phyloP scores from a whole-genome alignment of 1,140 invertebrate genomes.

The Pseudomyrmex cubaensis region DNA sequence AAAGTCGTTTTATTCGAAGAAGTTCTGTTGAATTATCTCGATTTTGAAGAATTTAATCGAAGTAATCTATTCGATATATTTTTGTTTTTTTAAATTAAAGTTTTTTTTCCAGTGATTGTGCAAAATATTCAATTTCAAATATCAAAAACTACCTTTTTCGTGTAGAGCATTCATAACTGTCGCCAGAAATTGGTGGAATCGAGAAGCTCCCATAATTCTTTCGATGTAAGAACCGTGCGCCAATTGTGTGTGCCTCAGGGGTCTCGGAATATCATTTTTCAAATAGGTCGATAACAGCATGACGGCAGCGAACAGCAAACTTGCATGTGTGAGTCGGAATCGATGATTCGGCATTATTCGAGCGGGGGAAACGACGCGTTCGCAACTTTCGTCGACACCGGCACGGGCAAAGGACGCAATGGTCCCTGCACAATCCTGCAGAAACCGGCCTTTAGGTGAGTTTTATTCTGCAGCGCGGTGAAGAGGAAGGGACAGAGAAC shows the following conservation, averaged over 20 bases:
- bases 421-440: constrained; percentile 4
- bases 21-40: too few relatives aligned
- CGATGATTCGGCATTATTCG: constrained; percentile 40
- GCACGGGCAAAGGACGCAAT: not conserved
- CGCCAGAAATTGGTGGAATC: constrained; percentile 6
- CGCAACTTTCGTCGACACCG: constrained; percentile 16
- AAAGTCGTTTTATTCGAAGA: not conserved
- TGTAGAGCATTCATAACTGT: constrained; percentile 28
- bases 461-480: not conserved
- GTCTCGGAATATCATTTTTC: constrained; percentile 46
- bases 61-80: constrained; percentile 13
- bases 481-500: not conserved
- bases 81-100: not conserved
- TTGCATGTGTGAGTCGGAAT: constrained; percentile 27
- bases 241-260: constrained; percentile 7
- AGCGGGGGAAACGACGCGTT: constrained; percentile 1
- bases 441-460: constrained; percentile 18
- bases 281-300: constrained; percentile 19
- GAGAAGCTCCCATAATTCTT: constrained; percentile 25
- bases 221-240: not conserved
- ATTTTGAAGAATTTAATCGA: not conserved
- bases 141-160: not conserved
- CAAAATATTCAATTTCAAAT: constrained; percentile 4
- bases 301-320: not conserved
- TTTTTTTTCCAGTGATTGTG: not conserved